phyloP scores from a whole-genome alignment of 2,888 invertebrate species.

The Euplexia lucipara region DNA sequence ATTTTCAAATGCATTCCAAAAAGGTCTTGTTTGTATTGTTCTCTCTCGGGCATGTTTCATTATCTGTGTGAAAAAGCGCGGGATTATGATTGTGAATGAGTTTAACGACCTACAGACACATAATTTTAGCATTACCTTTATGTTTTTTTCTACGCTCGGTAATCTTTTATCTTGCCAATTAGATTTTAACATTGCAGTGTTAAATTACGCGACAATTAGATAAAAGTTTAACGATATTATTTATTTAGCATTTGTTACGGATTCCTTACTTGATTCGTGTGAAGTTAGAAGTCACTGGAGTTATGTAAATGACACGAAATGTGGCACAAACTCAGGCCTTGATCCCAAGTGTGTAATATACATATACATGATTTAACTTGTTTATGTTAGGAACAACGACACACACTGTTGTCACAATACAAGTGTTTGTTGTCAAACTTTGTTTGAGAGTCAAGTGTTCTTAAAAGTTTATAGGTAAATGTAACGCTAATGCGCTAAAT shows the following conservation, averaged over 20 bases:
- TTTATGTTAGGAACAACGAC: slow-evolving; percentile 40
- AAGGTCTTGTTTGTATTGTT: slow-evolving; percentile 24
- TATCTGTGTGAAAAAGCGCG: slow-evolving; percentile 39
- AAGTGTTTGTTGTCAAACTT: slow-evolving; percentile 41
- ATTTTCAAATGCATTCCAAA: slow-evolving; percentile 10
- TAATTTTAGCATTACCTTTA: slow-evolving; percentile 29
- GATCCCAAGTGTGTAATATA: slow-evolving; percentile 38
- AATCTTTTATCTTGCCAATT: slow-evolving; percentile 21
- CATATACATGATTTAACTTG: slow-evolving; percentile 38
- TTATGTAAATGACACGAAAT: slow-evolving; percentile 49
- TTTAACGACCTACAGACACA: slow-evolving; percentile 29
- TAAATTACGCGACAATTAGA: slow-evolving; percentile 17
- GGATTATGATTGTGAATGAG: slow-evolving; percentile 26
- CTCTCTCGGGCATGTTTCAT: slow-evolving; percentile 31
- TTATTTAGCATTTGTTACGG: slow-evolving; percentile 33
- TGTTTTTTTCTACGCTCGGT: background rate
- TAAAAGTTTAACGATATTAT: slow-evolving; percentile 15
- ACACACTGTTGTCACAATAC: slow-evolving; percentile 27
- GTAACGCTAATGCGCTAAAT: slow-evolving; percentile 37
- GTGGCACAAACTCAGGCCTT: slow-evolving; percentile 35
- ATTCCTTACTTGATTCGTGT: slow-evolving; percentile 17
- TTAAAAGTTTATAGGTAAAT: slow-evolving; percentile 32
- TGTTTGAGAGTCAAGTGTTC: slow-evolving; percentile 23
- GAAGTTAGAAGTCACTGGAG: slow-evolving; percentile 30
- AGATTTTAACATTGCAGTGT: slow-evolving; percentile 25